Conservation (phyloP, 64 coral and sea anemone species). For the Orbicella faveolata region DNA sequence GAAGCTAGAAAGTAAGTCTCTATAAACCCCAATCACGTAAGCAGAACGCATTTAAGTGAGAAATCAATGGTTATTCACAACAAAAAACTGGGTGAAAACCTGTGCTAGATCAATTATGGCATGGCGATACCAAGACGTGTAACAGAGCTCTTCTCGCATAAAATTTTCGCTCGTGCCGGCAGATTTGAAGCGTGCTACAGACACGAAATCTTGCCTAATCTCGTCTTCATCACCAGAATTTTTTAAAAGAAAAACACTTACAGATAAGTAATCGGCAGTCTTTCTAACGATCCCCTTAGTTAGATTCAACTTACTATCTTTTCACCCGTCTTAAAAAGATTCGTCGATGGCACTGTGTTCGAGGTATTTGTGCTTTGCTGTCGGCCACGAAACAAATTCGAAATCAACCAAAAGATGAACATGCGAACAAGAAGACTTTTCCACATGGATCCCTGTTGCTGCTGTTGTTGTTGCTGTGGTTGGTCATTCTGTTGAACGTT, state of each 20-base stretch:
- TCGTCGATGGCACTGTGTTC: constrained; percentile 32
- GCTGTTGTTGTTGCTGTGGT: constrained; percentile 52
- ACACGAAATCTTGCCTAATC: background rate
- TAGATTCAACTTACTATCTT: constrained; percentile 46
- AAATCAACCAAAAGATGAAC: constrained; percentile 75
- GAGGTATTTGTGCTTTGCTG: constrained; percentile 32
- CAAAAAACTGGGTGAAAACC: too few species aligned
- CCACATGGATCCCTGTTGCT: constrained; percentile 64
- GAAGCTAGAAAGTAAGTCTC: too few species aligned
- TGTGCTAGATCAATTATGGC: too few species aligned
- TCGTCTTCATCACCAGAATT: background rate
- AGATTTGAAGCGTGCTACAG: background rate
- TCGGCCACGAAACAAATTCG: constrained; percentile 67
- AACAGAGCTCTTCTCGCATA: too few species aligned
- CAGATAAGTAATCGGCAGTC: background rate
- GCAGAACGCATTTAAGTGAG: too few species aligned
- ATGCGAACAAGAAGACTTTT: constrained; percentile 69
- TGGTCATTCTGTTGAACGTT: constrained; percentile 17
- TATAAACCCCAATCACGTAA: too few species aligned
- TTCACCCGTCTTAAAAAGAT: constrained; percentile 52
- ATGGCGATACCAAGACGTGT: too few species aligned
- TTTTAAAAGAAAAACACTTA: background rate
- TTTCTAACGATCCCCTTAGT: background rate
- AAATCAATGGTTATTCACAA: too few species aligned
- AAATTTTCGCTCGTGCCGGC: background rate